A percentile compares a stretch with the other conserved stretches of the same genome.
Conservation (phyloP, 1,140 invertebrate species). For the Notospermus geniculatus region DNA sequence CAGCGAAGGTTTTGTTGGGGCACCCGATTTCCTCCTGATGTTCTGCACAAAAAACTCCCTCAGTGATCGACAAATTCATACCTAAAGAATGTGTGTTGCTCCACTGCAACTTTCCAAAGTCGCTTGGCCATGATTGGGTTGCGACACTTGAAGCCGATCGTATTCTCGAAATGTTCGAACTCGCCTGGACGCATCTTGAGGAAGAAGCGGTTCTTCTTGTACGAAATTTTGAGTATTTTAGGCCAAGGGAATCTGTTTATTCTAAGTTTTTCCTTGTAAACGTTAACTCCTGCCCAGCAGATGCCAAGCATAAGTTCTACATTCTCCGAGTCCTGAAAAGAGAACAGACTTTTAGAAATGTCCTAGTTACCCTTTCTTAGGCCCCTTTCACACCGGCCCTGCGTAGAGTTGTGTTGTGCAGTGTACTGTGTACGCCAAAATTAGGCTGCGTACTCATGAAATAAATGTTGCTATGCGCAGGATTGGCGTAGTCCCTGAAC, state of each 20-base stretch:
- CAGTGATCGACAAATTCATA: slow-evolving; percentile 53
- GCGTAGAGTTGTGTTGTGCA: no score
- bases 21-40: neutral
- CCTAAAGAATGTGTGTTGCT: slow-evolving; percentile 99
- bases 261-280: slow-evolving; percentile 90
- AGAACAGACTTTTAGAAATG: no score
- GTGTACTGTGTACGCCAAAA: no score
- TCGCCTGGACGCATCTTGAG: slow-evolving; percentile 97
- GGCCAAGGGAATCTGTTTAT: slow-evolving; percentile 99
- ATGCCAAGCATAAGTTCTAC: slow-evolving; percentile 96
- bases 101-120: slow-evolving; percentile 97
- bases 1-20: no score
- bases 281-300: slow-evolving; percentile 89
- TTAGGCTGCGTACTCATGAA: no score
- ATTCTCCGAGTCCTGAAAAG: slow-evolving; percentile 77
- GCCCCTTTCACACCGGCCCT: no score
- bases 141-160: slow-evolving; percentile 91
- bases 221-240: slow-evolving; percentile 98
- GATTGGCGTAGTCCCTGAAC: no score
- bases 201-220: slow-evolving; percentile 97
- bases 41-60: no score
- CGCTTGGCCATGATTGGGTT: slow-evolving; percentile 95
- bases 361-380: no score
- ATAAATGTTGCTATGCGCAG: no score
- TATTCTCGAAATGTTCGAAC: slow-evolving; percentile 96